Evolutionary conservation across 2,797 vertebrate species (phyloP), one percentile per base, ranked within the genome.

Genomic region (Vireo griseus): DNA sequence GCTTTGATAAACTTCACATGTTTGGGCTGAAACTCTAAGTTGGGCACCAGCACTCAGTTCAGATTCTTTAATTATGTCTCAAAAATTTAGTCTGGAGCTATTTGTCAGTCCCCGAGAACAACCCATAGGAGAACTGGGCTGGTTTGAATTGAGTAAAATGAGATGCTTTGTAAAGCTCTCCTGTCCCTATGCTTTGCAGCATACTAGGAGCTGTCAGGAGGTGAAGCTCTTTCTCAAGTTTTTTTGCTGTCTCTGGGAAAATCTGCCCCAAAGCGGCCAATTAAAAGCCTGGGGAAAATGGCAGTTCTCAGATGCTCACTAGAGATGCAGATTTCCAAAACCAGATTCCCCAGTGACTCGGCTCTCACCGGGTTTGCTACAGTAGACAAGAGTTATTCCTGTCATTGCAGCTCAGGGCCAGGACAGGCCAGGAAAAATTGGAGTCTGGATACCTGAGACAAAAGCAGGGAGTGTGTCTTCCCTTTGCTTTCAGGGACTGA

Each of bases 251-350:
- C 44, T 62, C 1, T 25, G 69, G 63, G 66, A 93, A 93, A 94
- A 94, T 86, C 86, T 90, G 77, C 82, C 94, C 91, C 91, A 88
- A 94, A 92, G 82, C 2, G 42, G 68, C 92, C 87, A 96, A 95
- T 94, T 96, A 96, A 88, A 95, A 92, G 75, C 68, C 85, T 88
- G 58, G 85, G 91, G 91, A 83, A 92, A 95, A 95, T 65, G 76
- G 61, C 81, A 88, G 31, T 57, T 91, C 79, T 94, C 75, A 61
- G 52, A 88, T 0, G 5, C 50, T 92, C 94, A 71, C 87, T 58
- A 45, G 82, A 74, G 82, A 95, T 42, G 75, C 54, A 95, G 84
- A 92, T 90, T 94, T 91, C 88, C 76, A 75, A 81, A 92, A 47
- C 39, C 22, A 86, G 42, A 57, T 84, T 92, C 79, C 85, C 85